Evolutionary conservation across 2,113 vertebrate species (phyloP).

Genomic region (Tychaedon coryphoeus): DNA sequence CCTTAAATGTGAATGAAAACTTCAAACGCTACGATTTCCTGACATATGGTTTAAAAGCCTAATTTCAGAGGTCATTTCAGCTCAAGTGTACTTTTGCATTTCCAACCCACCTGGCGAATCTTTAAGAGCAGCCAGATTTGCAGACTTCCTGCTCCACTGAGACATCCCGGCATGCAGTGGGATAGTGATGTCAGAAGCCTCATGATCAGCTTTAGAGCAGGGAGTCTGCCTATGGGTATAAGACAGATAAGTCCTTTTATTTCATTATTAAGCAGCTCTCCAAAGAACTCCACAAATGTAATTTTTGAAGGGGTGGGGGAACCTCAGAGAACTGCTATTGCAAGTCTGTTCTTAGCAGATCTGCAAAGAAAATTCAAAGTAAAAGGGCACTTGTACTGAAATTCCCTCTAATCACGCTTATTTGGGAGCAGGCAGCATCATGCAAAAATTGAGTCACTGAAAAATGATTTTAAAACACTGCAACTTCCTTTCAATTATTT

Average conservation of each 20-base stretch:
- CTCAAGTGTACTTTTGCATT: constrained; percentile 53
- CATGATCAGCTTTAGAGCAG: constrained; percentile 65
- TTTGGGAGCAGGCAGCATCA: not conserved
- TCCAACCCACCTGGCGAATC: constrained; percentile 61
- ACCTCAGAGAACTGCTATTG: constrained; percentile 48
- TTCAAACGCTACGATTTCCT: not conserved
- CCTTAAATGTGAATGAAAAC: not conserved
- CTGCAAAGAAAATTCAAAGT: not conserved
- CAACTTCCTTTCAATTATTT: not conserved
- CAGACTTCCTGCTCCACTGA: constrained; percentile 70
- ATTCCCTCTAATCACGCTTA: constrained; percentile 31
- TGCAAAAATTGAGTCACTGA: not conserved
- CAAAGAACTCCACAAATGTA: constrained; percentile 43
- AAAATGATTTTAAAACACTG: not conserved
- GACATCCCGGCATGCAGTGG: constrained; percentile 62
- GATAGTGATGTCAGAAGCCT: constrained; percentile 58
- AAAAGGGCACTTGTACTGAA: constrained; percentile 63
- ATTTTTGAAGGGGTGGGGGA: not conserved
- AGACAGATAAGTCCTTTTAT: constrained; percentile 64
- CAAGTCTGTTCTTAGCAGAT: constrained; percentile 55
- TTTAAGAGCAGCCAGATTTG: constrained; percentile 67
- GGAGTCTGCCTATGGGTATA: constrained; percentile 67
- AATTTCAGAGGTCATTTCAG: constrained; percentile 52
- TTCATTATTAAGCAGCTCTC: constrained; percentile 56
- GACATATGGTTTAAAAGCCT: not conserved